Evolutionary conservation across 2,888 invertebrate genomes (phyloP).

Genomic region (Dendrolimus houi): DNA sequence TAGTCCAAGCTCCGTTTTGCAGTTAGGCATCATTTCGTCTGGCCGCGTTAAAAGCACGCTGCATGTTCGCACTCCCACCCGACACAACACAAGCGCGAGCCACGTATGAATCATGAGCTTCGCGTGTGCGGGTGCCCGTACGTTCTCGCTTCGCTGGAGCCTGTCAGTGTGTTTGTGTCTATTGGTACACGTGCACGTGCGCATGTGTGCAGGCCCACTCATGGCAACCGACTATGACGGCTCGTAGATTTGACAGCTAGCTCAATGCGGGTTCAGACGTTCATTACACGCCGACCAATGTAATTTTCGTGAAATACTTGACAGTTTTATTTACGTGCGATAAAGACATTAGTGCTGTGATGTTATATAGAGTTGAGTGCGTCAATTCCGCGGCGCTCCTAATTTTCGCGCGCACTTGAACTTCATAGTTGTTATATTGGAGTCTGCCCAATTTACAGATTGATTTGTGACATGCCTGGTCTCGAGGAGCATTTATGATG

Average conservation of each 20-base stretch:
- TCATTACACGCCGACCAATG: slow-evolving; percentile 67
- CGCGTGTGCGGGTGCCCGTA: slow-evolving; percentile 54
- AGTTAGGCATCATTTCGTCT: slow-evolving; percentile 70
- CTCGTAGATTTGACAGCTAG: slow-evolving; percentile 78
- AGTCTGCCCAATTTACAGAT: slow-evolving; percentile 41
- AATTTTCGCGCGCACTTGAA: slow-evolving; percentile 63
- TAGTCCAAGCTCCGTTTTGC: slow-evolving; percentile 56
- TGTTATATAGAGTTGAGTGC: slow-evolving; percentile 24
- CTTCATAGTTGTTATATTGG: slow-evolving; percentile 31
- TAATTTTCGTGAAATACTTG: slow-evolving; percentile 65
- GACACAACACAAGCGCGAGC: slow-evolving; percentile 56
- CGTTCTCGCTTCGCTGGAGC: slow-evolving; percentile 61
- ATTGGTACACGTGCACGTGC: slow-evolving; percentile 53
- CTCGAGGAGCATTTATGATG: slow-evolving; percentile 60
- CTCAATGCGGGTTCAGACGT: slow-evolving; percentile 77
- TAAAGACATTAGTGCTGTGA: slow-evolving; percentile 42
- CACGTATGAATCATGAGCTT: slow-evolving; percentile 61
- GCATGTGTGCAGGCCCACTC: slow-evolving; percentile 66
- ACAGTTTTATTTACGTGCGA: slow-evolving; percentile 51
- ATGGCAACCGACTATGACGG: slow-evolving; percentile 77
- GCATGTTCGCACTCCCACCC: slow-evolving; percentile 76
- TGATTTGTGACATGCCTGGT: slow-evolving; percentile 61
- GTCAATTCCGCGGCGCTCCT: slow-evolving; percentile 21
- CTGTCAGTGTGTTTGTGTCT: slow-evolving; percentile 70
- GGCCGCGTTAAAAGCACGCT: slow-evolving; percentile 72